Percentiles rank a stretch among this genome's conserved stretches.
Conservation (phyloP, 1,140 invertebrate species). For the Drosophila sproati region DNA sequence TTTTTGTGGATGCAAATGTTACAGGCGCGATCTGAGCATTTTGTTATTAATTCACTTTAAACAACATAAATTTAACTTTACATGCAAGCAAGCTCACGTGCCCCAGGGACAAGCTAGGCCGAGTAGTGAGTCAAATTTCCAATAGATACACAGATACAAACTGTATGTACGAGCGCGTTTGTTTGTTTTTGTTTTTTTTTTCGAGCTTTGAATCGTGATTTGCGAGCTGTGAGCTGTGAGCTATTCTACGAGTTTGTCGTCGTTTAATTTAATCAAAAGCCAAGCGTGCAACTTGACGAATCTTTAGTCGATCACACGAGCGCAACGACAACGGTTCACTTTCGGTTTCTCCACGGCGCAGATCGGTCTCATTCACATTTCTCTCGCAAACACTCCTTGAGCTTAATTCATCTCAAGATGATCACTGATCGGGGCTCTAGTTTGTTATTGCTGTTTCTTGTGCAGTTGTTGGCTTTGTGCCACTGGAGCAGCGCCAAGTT, state of each 20-base stretch:
- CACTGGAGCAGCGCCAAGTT: conserved; percentile 56
- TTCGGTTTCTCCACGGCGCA: conserved; percentile 15
- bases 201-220: conserved; percentile 7
- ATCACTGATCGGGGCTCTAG: conserved; percentile 18
- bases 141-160: conserved; percentile 62
- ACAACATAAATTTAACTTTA: conserved; percentile 80
- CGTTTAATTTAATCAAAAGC: conserved; percentile 78
- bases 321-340: conserved; percentile 63
- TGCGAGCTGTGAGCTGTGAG: neutral
- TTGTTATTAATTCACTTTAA: conserved; percentile 82
- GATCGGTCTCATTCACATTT: conserved; percentile 16
- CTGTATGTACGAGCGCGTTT: conserved; percentile 42
- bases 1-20: conserved; percentile 49
- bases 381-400: conserved; percentile 9
- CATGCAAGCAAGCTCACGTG: conserved; percentile 69
- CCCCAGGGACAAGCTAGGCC: conserved; percentile 35
- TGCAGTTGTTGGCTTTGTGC: conserved; percentile 37
- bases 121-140: conserved; percentile 44
- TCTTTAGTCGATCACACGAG: conserved; percentile 68
- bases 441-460: conserved; percentile 15
- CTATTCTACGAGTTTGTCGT: conserved; percentile 19
- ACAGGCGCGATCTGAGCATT: conserved; percentile 40
- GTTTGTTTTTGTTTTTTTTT: neutral
- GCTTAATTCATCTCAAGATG: conserved; percentile 52
- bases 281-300: conserved; percentile 38